A percentile compares a stretch with the other conserved stretches of the same genome.
phyloP scores from a whole-genome alignment of 2,113 vertebrate species.

The Anolis carolinensis region DNA sequence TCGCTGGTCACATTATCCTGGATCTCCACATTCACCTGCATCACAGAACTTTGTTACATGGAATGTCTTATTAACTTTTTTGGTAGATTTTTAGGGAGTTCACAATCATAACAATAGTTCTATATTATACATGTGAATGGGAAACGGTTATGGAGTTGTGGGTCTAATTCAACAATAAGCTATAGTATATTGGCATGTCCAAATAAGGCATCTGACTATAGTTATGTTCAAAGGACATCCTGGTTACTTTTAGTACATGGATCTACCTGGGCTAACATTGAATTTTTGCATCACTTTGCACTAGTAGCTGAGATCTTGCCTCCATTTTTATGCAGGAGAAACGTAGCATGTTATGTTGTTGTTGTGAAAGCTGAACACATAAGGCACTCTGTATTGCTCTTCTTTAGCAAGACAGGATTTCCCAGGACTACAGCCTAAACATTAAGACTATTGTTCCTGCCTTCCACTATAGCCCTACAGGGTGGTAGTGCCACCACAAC shows the following conservation, averaged over 20 bases:
- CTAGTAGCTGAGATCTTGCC: background rate
- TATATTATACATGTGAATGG: no score
- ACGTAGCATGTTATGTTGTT: fast-evolving
- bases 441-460: conserved; percentile 56
- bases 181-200: no score
- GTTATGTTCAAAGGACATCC: background rate
- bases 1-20: no score
- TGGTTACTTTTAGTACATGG: background rate
- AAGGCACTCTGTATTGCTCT: conserved; percentile 1
- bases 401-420: conserved; percentile 31
- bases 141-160: no score
- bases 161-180: no score
- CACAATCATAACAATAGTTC: no score
- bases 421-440: conserved; percentile 36
- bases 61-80: no score
- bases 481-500: conserved; percentile 51
- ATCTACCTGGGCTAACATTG: background rate
- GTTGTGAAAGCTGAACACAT: background rate
- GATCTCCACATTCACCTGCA: no score
- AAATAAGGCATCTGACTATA: no score
- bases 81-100: no score
- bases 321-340: background rate
- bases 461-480: conserved; percentile 59
- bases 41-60: no score
- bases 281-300: background rate